Evolutionary conservation across 2,113 vertebrate genomes (phyloP).

Genomic region (Puntigrus tetrazona): DNA sequence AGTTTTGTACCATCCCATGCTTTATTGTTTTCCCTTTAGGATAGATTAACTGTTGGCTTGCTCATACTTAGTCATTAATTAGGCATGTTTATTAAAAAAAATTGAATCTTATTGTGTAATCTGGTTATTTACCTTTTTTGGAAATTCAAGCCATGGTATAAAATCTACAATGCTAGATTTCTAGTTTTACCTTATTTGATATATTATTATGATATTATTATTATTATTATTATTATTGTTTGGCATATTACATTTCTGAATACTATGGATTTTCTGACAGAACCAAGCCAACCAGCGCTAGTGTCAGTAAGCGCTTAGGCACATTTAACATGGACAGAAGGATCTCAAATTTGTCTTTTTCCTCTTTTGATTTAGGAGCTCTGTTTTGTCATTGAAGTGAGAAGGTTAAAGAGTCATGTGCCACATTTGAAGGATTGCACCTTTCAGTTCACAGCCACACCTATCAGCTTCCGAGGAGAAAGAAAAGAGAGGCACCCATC

Average conservation of each 20-base stretch:
- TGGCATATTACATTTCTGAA: not conserved
- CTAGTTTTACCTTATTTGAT: not conserved
- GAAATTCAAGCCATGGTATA: not conserved
- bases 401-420: constrained; percentile 60
- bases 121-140: not conserved
- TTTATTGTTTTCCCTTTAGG: not conserved
- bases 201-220: no score
- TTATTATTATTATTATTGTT: no score
- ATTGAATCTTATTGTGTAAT: not conserved
- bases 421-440: constrained; percentile 58
- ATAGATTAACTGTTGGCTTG: not conserved
- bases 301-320: constrained; percentile 35
- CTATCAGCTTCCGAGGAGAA: constrained; percentile 30
- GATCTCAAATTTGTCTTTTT: constrained; percentile 38
- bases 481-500: not conserved
- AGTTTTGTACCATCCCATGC: not conserved
- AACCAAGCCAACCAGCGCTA: not conserved
- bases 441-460: constrained; percentile 42
- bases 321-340: constrained; percentile 49
- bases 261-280: no score
- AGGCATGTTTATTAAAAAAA: not conserved
- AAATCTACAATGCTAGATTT: not conserved
- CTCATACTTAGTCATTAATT: not conserved
- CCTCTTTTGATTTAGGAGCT: constrained; percentile 18
- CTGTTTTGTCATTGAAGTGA: constrained; percentile 50